Evolutionary conservation across 2,797 vertebrate species (phyloP).

Genomic region (Synaphobranchus kaupii): DNA sequence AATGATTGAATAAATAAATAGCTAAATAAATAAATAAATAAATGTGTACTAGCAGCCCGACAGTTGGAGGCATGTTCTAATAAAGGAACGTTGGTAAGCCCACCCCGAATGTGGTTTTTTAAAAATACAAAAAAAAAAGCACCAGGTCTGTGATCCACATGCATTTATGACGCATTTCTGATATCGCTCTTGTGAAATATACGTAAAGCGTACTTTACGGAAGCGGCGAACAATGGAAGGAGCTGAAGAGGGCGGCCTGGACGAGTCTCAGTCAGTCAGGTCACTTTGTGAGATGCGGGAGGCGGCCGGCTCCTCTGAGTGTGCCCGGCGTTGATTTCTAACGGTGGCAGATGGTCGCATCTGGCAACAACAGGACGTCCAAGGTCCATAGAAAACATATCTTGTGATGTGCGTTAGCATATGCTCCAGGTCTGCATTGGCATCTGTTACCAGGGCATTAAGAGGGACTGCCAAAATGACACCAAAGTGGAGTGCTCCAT

Average conservation of each 20-base stretch:
- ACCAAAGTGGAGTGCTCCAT: neutral
- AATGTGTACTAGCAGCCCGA: neutral
- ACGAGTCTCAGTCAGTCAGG: neutral
- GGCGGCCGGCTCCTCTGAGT: neutral
- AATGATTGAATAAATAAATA: neutral
- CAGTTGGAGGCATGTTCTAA: neutral
- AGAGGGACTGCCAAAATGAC: neutral
- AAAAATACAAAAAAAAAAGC: neutral
- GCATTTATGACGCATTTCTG: neutral
- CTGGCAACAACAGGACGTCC: neutral
- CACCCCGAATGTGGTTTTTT: neutral
- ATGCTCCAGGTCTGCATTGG: neutral
- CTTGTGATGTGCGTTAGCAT: conserved; percentile 14
- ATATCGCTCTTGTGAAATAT: neutral
- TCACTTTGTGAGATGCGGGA: neutral
- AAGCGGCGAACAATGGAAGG: neutral
- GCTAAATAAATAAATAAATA: neutral
- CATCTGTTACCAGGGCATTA: conserved; percentile 1
- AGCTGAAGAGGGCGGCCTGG: neutral
- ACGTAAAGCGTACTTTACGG: neutral
- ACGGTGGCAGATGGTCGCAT: conserved; percentile 9
- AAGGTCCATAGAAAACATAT: conserved; percentile 10
- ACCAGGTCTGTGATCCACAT: neutral
- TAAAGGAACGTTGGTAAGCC: neutral
- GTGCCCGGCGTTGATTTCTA: neutral